phyloP scores from a whole-genome alignment of 2,888 invertebrate species.

The Cremastobaeus sp. region DNA sequence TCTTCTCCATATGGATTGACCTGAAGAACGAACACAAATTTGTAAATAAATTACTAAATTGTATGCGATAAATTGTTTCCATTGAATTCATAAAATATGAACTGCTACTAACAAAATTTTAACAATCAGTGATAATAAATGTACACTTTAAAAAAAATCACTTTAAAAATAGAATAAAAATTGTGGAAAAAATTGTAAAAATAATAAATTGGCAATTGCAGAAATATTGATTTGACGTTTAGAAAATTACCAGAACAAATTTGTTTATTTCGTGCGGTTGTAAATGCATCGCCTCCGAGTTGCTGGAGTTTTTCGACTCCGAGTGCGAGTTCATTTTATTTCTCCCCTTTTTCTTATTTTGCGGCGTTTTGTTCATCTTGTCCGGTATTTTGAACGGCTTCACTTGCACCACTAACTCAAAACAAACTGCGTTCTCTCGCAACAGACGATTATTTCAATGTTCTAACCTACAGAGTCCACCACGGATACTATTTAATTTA shows the following conservation, averaged over 20 bases:
- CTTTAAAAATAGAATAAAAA: neutral
- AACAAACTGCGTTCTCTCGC: no score
- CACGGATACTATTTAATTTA: no score
- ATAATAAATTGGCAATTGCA: neutral
- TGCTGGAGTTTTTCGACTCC: constrained; percentile 65
- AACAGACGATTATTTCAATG: neutral
- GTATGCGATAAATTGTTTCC: no score
- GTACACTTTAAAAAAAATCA: neutral
- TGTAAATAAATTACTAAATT: neutral
- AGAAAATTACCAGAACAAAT: constrained; percentile 71
- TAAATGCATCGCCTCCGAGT: constrained; percentile 66
- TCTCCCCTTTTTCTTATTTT: constrained; percentile 75
- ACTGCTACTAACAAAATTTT: no score
- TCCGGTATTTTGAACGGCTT: constrained; percentile 44
- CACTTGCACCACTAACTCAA: no score
- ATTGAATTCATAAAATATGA: no score
- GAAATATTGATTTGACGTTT: neutral
- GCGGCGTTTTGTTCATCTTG: constrained; percentile 67
- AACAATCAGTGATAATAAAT: no score
- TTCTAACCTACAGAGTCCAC: no score
- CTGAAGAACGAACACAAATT: constrained; percentile 25
- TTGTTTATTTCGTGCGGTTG: constrained; percentile 72
- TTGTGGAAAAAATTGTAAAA: neutral
- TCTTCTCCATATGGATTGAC: constrained; percentile 69
- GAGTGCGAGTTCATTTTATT: constrained; percentile 71